These are phyloP conservation scores for Melanotus villosus DNA, from an alignment of 2,888 invertebrate species.

Conservation along the genomic window DNA sequence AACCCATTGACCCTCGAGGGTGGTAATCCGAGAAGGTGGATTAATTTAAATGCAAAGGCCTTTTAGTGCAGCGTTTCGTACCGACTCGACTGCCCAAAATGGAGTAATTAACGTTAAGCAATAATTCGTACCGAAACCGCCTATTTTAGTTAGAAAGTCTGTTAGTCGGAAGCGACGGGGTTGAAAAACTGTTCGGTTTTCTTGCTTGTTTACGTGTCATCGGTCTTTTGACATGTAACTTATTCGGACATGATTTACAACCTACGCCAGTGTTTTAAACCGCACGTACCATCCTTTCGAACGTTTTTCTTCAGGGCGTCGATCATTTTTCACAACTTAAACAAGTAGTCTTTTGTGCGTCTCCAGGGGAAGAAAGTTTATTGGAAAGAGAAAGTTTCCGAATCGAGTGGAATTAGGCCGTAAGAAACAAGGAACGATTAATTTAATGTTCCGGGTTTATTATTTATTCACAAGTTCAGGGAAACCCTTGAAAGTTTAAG, in stretches of 20 bases:
- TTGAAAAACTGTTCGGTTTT: constrained; percentile 10
- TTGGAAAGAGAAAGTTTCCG: constrained; percentile 3
- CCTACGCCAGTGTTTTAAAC: constrained; percentile 13
- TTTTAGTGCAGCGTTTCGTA: constrained; percentile 3
- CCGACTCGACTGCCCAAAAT: not conserved
- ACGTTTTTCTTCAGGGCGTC: not conserved
- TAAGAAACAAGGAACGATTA: not conserved
- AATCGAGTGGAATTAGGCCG: constrained; percentile 2
- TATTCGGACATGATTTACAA: constrained; percentile 22
- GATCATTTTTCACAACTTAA: constrained; percentile 18
- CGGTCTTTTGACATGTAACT: constrained; percentile 19
- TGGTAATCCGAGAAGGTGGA: constrained; percentile 7
- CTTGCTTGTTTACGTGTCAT: constrained; percentile 14
- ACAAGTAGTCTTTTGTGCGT: constrained; percentile 5
- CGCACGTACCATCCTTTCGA: constrained; percentile 1
- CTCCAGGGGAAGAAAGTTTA: constrained; percentile 3
- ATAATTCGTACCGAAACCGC: not conserved
- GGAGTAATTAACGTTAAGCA: not conserved
- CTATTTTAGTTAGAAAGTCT: not conserved
- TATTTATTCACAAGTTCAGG: constrained; percentile 8
- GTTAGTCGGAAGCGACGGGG: not conserved
- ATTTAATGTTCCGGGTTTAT: too few species aligned
- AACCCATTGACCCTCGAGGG: constrained; percentile 6
- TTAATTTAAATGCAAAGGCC: constrained; percentile 19
- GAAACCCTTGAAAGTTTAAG: too few species aligned